Percentiles rank a stretch among this genome's conserved stretches.
Evolutionary conservation across 2,113 vertebrate species (phyloP).

Genomic region (Okapia johnstoni): DNA sequence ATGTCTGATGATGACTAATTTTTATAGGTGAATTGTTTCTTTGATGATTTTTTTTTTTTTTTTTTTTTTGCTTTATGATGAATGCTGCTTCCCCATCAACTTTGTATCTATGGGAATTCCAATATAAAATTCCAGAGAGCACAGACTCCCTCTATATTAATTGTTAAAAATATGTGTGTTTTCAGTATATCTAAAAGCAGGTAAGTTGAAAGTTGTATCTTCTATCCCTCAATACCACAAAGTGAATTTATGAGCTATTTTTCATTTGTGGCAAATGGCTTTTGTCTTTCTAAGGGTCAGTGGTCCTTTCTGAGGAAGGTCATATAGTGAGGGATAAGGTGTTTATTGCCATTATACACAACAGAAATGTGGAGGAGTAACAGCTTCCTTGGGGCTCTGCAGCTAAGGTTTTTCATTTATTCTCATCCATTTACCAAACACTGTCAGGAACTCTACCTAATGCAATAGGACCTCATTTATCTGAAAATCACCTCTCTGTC

Average conservation of each 20-base stretch:
- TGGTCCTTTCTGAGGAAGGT: conserved; percentile 33
- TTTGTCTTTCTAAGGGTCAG: neutral
- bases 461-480: neutral
- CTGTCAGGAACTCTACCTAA: conserved; percentile 31
- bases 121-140: neutral
- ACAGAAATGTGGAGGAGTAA: conserved; percentile 11
- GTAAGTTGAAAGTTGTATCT: neutral
- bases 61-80: neutral
- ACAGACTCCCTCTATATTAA: neutral
- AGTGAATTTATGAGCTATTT: neutral
- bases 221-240: conserved; percentile 10
- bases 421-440: conserved; percentile 51
- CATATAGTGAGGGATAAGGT: neutral
- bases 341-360: conserved; percentile 20
- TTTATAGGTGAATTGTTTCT: neutral
- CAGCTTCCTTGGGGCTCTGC: neutral
- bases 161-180: neutral
- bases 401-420: conserved; percentile 28
- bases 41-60: neutral
- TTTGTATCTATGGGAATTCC: neutral
- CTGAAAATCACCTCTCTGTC: conserved; percentile 37
- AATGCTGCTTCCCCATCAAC: neutral
- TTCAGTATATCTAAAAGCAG: neutral
- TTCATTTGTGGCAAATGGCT: conserved; percentile 10
- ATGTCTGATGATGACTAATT: neutral